Evolutionary conservation across 2,797 vertebrate species (phyloP).

Genomic region (Enteromius mattozi): DNA sequence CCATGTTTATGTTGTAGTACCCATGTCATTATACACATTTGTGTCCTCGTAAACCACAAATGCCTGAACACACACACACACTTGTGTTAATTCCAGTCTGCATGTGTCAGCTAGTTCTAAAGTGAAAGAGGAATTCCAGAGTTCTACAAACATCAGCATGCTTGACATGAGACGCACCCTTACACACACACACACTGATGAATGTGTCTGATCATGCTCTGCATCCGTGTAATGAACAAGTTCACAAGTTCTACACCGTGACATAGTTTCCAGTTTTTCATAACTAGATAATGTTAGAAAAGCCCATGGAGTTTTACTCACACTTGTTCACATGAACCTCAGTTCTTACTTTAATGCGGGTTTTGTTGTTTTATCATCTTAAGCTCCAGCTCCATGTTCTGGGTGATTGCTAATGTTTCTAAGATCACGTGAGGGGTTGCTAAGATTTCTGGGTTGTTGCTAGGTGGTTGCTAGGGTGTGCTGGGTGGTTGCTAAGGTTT

Average conservation of each 20-base stretch:
- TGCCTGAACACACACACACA: not conserved
- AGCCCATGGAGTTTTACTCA: not conserved
- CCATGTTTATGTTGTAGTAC: no score
- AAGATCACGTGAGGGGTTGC: not conserved
- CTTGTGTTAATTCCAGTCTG: no score
- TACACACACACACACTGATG: no score
- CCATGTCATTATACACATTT: no score
- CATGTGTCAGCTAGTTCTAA: slow-evolving; percentile 7
- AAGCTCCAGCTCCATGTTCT: not conserved
- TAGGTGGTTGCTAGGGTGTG: not conserved
- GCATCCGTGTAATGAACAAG: no score
- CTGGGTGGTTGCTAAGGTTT: no score
- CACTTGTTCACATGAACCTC: not conserved
- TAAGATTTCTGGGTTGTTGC: not conserved
- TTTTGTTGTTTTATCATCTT: no score
- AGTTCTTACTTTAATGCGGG: no score
- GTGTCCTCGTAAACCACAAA: no score
- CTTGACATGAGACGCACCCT: not conserved
- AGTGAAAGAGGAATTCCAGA: slow-evolving; percentile 5
- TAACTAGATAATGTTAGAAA: not conserved
- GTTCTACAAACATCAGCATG: not conserved
- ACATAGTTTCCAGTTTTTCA: no score
- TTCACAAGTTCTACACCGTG: not conserved
- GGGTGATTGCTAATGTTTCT: not conserved
- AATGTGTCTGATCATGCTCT: not conserved